phyloP scores from a whole-genome alignment of 2,797 vertebrate species.

The Sebastes taczanowskii region DNA sequence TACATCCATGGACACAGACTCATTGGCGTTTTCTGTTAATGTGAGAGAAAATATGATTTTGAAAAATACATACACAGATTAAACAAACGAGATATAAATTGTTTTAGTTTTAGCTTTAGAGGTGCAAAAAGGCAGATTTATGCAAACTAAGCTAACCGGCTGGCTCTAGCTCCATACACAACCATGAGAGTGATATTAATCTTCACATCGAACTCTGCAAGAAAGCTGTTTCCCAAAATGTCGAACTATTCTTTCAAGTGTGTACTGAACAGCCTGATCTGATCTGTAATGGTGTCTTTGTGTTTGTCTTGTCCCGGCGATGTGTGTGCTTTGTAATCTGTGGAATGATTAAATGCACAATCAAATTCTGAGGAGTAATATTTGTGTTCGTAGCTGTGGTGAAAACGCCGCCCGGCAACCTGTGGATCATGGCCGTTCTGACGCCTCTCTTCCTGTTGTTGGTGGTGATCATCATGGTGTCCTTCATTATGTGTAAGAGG shows the following conservation, averaged over 20 bases:
- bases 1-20: too few relatives aligned
- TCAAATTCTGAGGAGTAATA: neutral
- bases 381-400: conserved; percentile 86
- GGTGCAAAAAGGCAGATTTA: neutral
- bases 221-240: neutral
- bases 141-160: neutral
- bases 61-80: neutral
- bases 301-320: neutral
- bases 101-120: neutral
- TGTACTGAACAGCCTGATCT: neutral
- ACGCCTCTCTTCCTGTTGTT: conserved; percentile 92
- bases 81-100: neutral
- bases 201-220: neutral
- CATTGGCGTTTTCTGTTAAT: neutral
- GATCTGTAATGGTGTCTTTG: neutral
- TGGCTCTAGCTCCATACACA: neutral
- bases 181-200: neutral
- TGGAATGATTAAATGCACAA: conserved; percentile 7
- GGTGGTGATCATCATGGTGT: conserved; percentile 93
- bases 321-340: neutral
- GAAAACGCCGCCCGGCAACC: conserved; percentile 92
- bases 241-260: too few relatives aligned
- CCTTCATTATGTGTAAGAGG: conserved; percentile 93
- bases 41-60: neutral
- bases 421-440: conserved; percentile 96